Percentiles rank a stretch among this genome's conserved stretches.
phyloP scores from a whole-genome alignment of 2,797 vertebrate genomes.

The Sebastes melanostomus region DNA sequence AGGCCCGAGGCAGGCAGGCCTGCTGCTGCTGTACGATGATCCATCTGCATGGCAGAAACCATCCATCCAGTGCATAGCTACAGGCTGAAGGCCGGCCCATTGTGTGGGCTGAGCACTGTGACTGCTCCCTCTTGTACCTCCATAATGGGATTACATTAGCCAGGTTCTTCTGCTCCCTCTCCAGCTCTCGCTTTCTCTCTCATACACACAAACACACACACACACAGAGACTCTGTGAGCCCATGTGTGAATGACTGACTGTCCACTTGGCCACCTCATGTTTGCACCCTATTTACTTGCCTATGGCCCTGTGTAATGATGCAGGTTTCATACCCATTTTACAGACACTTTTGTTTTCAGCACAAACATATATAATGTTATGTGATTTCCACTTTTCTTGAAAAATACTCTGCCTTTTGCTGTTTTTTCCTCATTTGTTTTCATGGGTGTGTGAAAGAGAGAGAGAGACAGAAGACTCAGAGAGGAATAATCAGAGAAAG shows the following conservation, averaged over 20 bases:
- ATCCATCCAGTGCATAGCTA: conserved; percentile 78
- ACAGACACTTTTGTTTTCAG: conserved; percentile 34
- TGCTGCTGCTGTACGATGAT: conserved; percentile 69
- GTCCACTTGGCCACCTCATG: conserved; percentile 50
- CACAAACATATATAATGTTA: conserved; percentile 1
- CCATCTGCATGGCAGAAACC: conserved; percentile 78
- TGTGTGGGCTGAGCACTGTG: conserved; percentile 84
- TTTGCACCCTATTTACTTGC: conserved; percentile 55
- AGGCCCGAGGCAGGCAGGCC: conserved; percentile 62
- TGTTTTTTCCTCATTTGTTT: conserved; percentile 23
- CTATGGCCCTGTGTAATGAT: conserved; percentile 56
- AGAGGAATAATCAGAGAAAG: conserved; percentile 33
- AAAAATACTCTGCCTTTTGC: background rate
- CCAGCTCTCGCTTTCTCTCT: conserved; percentile 26
- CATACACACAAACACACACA: background rate
- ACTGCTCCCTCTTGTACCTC: conserved; percentile 84
- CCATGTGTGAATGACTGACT: conserved; percentile 59
- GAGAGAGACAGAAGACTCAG: background rate
- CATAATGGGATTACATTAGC: conserved; percentile 86
- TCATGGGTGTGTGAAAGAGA: background rate
- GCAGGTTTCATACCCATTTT: conserved; percentile 46
- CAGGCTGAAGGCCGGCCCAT: conserved; percentile 78
- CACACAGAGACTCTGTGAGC: conserved; percentile 7
- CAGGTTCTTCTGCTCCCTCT: conserved; percentile 78
- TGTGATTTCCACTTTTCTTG: conserved; percentile 13